Conservation (phyloP, 2,113 vertebrate genomes). For the Oncorhynchus kisutch region DNA sequence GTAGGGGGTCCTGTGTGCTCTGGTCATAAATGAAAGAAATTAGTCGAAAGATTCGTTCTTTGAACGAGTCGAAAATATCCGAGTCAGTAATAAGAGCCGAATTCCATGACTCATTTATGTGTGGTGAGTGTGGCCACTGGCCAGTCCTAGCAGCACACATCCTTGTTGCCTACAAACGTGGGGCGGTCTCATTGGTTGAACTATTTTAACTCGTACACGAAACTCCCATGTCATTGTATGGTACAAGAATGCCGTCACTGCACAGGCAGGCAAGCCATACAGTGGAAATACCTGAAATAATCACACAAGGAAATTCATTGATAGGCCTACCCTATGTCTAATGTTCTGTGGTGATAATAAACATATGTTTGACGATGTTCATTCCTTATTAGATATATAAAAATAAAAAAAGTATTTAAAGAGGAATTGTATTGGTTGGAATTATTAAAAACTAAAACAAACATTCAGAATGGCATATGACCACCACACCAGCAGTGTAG, state of each 20-base stretch:
- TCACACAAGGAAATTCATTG: not conserved
- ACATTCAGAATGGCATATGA: not conserved
- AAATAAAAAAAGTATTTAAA: not conserved
- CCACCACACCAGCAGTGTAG: no score
- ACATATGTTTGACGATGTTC: no score
- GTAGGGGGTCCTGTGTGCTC: no score
- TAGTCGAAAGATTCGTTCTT: no score
- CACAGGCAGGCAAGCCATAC: not conserved
- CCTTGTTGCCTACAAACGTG: constrained; percentile 66
- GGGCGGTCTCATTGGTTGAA: constrained; percentile 64
- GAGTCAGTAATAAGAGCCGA: no score
- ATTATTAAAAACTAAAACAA: constrained; percentile 25
- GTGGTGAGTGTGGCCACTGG: constrained; percentile 18
- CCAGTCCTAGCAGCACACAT: constrained; percentile 49
- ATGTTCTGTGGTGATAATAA: no score
- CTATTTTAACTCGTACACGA: constrained; percentile 44
- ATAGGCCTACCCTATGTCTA: no score
- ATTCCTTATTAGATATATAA: not conserved
- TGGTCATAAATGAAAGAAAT: no score
- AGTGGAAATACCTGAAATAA: not conserved
- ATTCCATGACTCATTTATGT: no score
- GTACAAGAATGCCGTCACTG: not conserved
- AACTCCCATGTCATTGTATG: constrained; percentile 30
- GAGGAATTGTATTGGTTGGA: constrained; percentile 42
- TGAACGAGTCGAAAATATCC: no score